phyloP scores from a whole-genome alignment of 2,888 invertebrate genomes.

The Conomelus anceps region DNA sequence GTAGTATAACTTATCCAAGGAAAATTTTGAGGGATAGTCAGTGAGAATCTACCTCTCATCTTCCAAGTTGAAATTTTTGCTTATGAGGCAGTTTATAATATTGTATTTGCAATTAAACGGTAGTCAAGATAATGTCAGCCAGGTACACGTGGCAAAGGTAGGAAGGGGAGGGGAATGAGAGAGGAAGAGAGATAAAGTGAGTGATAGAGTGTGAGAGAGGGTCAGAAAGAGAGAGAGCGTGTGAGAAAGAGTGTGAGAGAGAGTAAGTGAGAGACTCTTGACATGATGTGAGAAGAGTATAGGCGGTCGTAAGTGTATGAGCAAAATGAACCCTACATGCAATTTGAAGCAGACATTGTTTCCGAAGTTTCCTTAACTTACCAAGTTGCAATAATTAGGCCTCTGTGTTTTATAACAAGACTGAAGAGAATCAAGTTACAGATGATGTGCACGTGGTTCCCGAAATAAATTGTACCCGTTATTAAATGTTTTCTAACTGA shows the following conservation, averaged over 20 bases:
- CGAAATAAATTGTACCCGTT: not conserved
- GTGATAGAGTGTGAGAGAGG: not conserved
- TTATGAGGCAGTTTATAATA: not conserved
- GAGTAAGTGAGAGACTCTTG: not conserved
- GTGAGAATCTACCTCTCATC: not conserved
- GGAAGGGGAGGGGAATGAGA: not conserved
- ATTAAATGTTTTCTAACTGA: not conserved
- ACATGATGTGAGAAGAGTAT: not conserved
- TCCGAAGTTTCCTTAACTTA: not conserved
- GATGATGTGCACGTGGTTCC: not conserved
- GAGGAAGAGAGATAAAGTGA: not conserved
- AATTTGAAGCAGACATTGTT: not conserved
- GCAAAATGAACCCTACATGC: not conserved
- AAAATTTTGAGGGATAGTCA: not conserved
- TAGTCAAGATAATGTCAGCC: not conserved
- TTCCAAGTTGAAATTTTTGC: not conserved
- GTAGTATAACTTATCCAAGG: not conserved
- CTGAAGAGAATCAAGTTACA: not conserved
- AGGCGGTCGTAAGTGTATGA: not conserved
- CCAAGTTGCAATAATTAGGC: not conserved
- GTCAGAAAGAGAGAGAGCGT: not conserved
- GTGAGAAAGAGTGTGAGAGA: not conserved
- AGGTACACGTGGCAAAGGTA: not conserved
- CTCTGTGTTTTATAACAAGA: not conserved
- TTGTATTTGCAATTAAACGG: not conserved